A percentile compares a stretch with the other conserved stretches of the same genome.
phyloP scores from a whole-genome alignment of 1,140 invertebrate genomes.

The Aphis gossypii region DNA sequence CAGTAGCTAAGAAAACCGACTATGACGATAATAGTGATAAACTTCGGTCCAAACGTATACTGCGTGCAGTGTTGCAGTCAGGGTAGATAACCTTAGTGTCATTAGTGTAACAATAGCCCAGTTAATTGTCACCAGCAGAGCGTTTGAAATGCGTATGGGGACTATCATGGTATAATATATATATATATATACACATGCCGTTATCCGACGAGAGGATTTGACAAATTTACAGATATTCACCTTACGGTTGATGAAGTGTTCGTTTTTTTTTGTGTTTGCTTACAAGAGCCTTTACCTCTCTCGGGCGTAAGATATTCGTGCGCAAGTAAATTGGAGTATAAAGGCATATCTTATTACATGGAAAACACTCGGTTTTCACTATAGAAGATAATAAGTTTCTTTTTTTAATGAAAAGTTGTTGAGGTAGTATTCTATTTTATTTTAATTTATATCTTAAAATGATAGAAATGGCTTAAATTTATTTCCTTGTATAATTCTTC shows the following conservation, averaged over 20 bases:
- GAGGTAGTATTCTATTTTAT: not conserved
- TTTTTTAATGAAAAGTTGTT: not conserved
- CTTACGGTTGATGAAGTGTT: not conserved
- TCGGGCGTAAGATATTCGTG: not conserved
- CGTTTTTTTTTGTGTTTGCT: not conserved
- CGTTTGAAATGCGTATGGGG: constrained; percentile 19
- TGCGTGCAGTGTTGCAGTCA: not conserved
- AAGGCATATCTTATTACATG: constrained; percentile 13
- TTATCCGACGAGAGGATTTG: not conserved
- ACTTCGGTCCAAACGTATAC: constrained; percentile 9
- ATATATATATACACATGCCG: not conserved
- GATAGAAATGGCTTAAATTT: not conserved
- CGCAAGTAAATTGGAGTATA: not conserved
- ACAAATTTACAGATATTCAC: not conserved
- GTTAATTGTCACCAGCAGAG: constrained; percentile 52
- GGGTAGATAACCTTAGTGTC: constrained; percentile 39
- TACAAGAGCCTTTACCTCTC: not conserved
- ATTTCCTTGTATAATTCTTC: not conserved
- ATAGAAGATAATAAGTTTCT: not conserved
- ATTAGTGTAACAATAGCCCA: constrained; percentile 55
- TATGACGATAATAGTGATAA: constrained; percentile 43
- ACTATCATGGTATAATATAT: not conserved
- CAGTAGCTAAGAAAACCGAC: constrained; percentile 50
- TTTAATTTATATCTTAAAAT: too few species aligned
- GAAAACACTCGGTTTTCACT: not conserved